These are phyloP conservation scores for Aporophyla nigra DNA, from an alignment of 2,888 invertebrate species.

Conservation along the genomic window DNA sequence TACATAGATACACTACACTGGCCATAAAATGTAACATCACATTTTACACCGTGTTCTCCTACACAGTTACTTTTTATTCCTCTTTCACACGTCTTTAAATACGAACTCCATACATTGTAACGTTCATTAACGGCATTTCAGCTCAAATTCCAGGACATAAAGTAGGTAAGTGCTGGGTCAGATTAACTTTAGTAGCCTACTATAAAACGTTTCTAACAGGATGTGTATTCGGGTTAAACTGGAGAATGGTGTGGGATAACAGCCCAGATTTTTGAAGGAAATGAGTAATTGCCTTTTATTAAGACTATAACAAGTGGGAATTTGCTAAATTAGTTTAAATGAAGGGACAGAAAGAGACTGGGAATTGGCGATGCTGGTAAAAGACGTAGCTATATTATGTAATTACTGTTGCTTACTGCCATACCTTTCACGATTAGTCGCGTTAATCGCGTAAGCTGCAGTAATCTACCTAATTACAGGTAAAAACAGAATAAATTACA, in stretches of 20 bases:
- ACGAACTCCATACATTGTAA: conserved; percentile 30
- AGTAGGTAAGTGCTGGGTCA: conserved; percentile 27
- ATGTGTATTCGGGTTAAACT: conserved; percentile 30
- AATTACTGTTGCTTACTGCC: not conserved
- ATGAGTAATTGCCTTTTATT: conserved; percentile 18
- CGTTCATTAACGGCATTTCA: conserved; percentile 9
- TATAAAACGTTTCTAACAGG: conserved; percentile 37
- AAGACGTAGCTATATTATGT: no score
- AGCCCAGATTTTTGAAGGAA: conserved; percentile 27
- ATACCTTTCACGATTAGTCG: not conserved
- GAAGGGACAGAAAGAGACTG: not conserved
- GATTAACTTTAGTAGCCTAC: conserved; percentile 31
- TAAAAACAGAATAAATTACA: no score
- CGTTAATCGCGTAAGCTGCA: not conserved
- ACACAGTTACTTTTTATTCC: conserved; percentile 4
- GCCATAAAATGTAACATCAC: not conserved
- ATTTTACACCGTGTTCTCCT: not conserved
- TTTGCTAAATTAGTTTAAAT: conserved; percentile 15
- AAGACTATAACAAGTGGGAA: not conserved
- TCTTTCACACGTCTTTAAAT: conserved; percentile 5
- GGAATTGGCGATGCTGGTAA: not conserved
- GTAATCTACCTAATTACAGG: no score
- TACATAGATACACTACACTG: no score
- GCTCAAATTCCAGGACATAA: conserved; percentile 40
- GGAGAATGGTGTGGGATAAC: not conserved